Evolutionary conservation across 2,797 vertebrate species (phyloP).

Genomic region (Gambusia yucatana): DNA sequence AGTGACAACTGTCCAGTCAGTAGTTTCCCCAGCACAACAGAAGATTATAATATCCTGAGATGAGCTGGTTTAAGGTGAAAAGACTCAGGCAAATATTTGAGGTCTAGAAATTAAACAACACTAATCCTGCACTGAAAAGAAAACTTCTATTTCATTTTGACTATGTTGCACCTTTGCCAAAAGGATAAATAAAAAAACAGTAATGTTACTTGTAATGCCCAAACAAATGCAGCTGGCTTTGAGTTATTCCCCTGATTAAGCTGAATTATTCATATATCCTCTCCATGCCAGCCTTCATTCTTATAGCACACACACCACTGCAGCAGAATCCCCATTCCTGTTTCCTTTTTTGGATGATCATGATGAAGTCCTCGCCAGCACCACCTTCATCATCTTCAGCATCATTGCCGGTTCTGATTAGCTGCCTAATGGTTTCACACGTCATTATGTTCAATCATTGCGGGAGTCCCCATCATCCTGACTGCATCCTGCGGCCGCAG

Average conservation of each 20-base stretch:
- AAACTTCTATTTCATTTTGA: not conserved
- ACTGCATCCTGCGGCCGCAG: constrained; percentile 46
- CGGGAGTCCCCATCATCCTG: constrained; percentile 37
- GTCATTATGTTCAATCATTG: constrained; percentile 73
- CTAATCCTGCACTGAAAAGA: not conserved
- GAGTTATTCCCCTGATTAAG: not conserved
- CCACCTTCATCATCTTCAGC: constrained; percentile 63
- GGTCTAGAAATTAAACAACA: not conserved
- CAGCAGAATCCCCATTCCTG: constrained; percentile 21
- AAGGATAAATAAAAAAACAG: not conserved
- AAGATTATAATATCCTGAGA: not conserved
- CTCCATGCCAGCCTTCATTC: not conserved
- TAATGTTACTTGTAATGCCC: not conserved
- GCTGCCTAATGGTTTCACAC: constrained; percentile 70
- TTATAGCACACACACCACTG: not conserved
- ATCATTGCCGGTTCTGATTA: constrained; percentile 67
- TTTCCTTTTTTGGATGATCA: constrained; percentile 26
- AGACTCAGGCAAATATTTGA: not conserved
- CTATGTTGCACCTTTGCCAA: not conserved
- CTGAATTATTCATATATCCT: constrained; percentile 37
- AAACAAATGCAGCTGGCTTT: constrained; percentile 14
- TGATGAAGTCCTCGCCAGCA: constrained; percentile 32
- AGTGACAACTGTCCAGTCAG: not conserved
- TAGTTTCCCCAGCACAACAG: not conserved
- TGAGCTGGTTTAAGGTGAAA: not conserved